Evolutionary conservation across 2,888 invertebrate species (phyloP).

Genomic region (Minunthozetes semirufus): DNA sequence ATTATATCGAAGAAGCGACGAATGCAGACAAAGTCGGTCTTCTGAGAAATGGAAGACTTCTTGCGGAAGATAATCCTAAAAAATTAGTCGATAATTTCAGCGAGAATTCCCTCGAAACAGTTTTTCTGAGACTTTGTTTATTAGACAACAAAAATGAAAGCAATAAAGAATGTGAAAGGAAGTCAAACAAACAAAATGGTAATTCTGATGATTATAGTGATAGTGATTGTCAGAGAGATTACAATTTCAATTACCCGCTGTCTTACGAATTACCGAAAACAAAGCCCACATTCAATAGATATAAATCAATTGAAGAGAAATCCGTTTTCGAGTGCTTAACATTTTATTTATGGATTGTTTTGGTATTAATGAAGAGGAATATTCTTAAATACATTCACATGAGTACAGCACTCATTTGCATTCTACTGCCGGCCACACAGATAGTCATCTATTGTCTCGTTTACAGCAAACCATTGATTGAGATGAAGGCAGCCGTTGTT

Average conservation of each 20-base stretch:
- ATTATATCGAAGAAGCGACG: constrained; percentile 38
- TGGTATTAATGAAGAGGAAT: constrained; percentile 22
- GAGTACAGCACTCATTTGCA: constrained; percentile 13
- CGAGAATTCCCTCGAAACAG: constrained; percentile 29
- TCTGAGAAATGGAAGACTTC: constrained; percentile 35
- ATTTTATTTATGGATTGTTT: constrained; percentile 27
- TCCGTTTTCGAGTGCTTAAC: background rate
- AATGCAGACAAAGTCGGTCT: constrained; percentile 35
- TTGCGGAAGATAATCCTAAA: constrained; percentile 34
- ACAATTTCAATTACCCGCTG: too few species aligned
- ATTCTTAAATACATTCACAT: constrained; percentile 18
- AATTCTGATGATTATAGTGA: too few species aligned
- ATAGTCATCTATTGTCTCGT: constrained; percentile 32
- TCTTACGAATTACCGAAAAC: background rate
- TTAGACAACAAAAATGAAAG: constrained; percentile 17
- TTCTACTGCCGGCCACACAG: constrained; percentile 31
- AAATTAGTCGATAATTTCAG: constrained; percentile 16
- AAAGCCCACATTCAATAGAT: background rate
- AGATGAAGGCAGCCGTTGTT: constrained; percentile 4
- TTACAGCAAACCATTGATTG: background rate
- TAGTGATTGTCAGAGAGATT: too few species aligned
- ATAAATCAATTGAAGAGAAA: background rate
- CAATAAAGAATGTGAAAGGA: too few species aligned
- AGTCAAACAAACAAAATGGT: too few species aligned
- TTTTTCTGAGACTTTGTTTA: constrained; percentile 34